phyloP scores from a whole-genome alignment of 2,113 vertebrate genomes.

The Dicerorhinus sumatrensis region DNA sequence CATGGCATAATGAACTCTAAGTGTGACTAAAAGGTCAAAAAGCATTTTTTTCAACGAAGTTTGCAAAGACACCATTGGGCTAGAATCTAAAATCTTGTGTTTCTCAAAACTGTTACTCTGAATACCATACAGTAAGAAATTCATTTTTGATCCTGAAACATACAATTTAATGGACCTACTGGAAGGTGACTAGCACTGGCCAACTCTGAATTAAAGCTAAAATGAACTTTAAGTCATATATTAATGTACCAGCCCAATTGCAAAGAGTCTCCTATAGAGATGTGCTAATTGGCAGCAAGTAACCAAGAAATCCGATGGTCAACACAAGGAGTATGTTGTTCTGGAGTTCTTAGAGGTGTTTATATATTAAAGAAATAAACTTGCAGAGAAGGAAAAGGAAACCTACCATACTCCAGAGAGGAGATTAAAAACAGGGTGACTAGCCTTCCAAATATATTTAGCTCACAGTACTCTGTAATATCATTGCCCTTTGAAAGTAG shows the following conservation, averaged over 20 bases:
- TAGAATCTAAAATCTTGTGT: conserved; percentile 15
- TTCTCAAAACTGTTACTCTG: background rate
- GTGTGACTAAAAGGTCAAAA: background rate
- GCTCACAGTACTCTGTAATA: conserved; percentile 11
- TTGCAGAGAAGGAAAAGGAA: conserved; percentile 40
- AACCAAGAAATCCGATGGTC: conserved; percentile 66
- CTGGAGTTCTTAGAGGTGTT: conserved; percentile 39
- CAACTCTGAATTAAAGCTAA: conserved; percentile 60
- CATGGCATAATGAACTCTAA: background rate
- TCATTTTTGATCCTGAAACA: conserved; percentile 49
- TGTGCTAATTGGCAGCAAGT: conserved; percentile 22
- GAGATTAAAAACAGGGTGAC: conserved; percentile 50
- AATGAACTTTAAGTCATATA: conserved; percentile 53
- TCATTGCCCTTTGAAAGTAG: conserved; percentile 25
- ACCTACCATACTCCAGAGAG: conserved; percentile 6
- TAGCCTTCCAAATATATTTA: conserved; percentile 63
- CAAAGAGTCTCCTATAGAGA: conserved; percentile 22
- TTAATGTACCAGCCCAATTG: conserved; percentile 1
- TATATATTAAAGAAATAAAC: conserved; percentile 24
- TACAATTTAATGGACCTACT: background rate
- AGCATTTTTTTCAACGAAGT: background rate
- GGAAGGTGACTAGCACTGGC: background rate
- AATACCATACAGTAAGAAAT: conserved; percentile 3
- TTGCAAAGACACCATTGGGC: background rate
- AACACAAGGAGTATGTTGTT: background rate